phyloP scores from a whole-genome alignment of 2,113 vertebrate species.

The Rousettus leschenaultii region DNA sequence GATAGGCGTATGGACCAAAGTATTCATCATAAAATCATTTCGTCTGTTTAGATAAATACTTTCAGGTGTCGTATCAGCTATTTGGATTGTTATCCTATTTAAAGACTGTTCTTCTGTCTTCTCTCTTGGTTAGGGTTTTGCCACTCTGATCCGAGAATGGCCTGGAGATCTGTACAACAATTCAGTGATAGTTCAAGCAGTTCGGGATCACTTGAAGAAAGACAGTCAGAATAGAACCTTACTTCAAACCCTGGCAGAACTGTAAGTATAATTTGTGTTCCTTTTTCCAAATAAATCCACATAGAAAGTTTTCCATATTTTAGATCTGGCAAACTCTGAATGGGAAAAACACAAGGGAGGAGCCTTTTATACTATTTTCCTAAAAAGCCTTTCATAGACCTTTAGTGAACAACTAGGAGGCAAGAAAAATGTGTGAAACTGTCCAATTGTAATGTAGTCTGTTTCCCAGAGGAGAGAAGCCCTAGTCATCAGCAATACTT shows the following conservation, averaged over 20 bases:
- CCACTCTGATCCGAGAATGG: slow-evolving; percentile 95
- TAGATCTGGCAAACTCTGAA: background rate
- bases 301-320: background rate
- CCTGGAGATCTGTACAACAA: slow-evolving; percentile 98
- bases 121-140: slow-evolving; percentile 89
- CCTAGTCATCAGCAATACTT: background rate
- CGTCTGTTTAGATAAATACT: background rate
- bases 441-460: background rate
- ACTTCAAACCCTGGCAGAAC: slow-evolving; percentile 93
- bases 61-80: slow-evolving; percentile 4
- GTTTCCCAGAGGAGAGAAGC: background rate
- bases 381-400: background rate
- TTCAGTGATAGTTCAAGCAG: slow-evolving; percentile 94
- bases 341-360: background rate
- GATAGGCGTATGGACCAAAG: background rate
- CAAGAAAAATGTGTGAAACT: background rate
- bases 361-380: background rate
- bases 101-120: slow-evolving; percentile 50
- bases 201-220: slow-evolving; percentile 93
- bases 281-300: background rate
- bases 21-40: background rate
- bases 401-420: background rate
- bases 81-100: slow-evolving; percentile 37
- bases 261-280: slow-evolving; percentile 86
- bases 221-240: slow-evolving; percentile 92